Percentiles rank a stretch among this genome's conserved stretches.
Evolutionary conservation across 2,797 vertebrate genomes (phyloP).

Genomic region (Tangara arthus): DNA sequence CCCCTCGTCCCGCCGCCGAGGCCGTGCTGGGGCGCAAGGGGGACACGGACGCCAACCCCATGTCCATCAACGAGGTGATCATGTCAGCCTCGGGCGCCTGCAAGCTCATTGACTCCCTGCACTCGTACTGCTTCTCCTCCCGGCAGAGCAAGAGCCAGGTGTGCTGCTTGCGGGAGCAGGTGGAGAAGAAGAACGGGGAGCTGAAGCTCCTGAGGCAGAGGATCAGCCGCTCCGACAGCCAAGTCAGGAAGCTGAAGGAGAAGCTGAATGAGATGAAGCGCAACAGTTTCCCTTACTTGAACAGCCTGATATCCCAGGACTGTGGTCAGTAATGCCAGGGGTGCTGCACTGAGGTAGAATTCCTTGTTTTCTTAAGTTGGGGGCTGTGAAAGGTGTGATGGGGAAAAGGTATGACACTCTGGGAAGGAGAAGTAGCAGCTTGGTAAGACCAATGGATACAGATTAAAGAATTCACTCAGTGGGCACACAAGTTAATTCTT

Average conservation of each 20-base stretch:
- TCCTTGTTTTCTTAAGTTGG: neutral
- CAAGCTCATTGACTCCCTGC: conserved; percentile 75
- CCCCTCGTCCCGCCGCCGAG: conserved; percentile 71
- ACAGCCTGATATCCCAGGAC: conserved; percentile 70
- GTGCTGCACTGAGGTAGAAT: neutral
- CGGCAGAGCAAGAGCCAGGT: conserved; percentile 74
- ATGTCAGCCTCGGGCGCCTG: conserved; percentile 76
- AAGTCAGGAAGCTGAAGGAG: conserved; percentile 76
- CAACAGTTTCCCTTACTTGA: conserved; percentile 69
- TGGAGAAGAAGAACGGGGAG: conserved; percentile 72
- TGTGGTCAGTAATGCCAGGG: conserved; percentile 73
- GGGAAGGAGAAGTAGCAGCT: neutral
- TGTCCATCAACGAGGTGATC: conserved; percentile 81
- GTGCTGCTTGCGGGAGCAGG: conserved; percentile 75
- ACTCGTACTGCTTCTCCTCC: conserved; percentile 79
- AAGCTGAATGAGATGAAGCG: conserved; percentile 75
- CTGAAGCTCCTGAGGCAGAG: conserved; percentile 70
- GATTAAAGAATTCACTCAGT: neutral
- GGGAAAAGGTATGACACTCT: neutral
- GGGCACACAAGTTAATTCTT: neutral
- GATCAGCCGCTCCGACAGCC: conserved; percentile 73
- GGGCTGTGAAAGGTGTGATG: neutral
- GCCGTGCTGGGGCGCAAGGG: conserved; percentile 67
- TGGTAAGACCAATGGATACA: neutral
- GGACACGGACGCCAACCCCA: conserved; percentile 74